Base-by-base conservation (phyloP, 2,113 vertebrate species). In the Aix galericulata region DNA sequence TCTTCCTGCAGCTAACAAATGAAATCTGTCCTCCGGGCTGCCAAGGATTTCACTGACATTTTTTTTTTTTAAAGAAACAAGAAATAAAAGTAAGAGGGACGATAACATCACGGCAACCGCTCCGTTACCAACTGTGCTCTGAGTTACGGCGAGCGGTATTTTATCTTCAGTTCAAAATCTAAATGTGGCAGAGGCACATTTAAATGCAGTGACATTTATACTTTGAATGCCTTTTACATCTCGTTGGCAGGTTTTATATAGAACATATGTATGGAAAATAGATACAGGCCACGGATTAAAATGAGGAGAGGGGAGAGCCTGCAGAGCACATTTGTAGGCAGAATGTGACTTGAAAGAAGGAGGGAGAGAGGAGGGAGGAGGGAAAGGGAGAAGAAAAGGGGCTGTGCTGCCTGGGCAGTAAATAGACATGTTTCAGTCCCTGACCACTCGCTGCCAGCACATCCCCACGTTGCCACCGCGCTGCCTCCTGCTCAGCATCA, bases 151-250 rank as follows among this genome's bases (percentile, higher is more conserved):
- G 8, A 96, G 55, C 25, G 5, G 91, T 93, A 94, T 92, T 95
- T 96, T 95, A 96, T 96, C 96, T 96, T 81, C 82, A 72, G 86
- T 89, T 96, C 96, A 91, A 95, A 97, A 97, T 96, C 96, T 90
- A 94, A 95, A 96, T 94, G 91, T 95, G 86, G 93, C 87, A 90
- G 96, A 94, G 90, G 91, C 64, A 0, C 92, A 88, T 97, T 96
- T 96, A 93, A 95, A 96, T 94, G 92, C 81, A 74, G 95, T 95
- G 96, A 96, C 96, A 97, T 97, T 97, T 97, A 97, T 95, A 96
- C 95, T 96, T 94, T 95, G 96, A 96, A 96, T 95, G 95, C 93
- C 93, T 96, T 96, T 96, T 97, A 96, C 89, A 84, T 96, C 93
- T 96, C 34, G 20, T 89, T 87, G 92, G 97, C 92, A 94, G 89